A percentile compares a stretch with the other conserved stretches of the same genome.
phyloP scores from a whole-genome alignment of 2,888 invertebrate species.

The Argyresthia albistria region DNA sequence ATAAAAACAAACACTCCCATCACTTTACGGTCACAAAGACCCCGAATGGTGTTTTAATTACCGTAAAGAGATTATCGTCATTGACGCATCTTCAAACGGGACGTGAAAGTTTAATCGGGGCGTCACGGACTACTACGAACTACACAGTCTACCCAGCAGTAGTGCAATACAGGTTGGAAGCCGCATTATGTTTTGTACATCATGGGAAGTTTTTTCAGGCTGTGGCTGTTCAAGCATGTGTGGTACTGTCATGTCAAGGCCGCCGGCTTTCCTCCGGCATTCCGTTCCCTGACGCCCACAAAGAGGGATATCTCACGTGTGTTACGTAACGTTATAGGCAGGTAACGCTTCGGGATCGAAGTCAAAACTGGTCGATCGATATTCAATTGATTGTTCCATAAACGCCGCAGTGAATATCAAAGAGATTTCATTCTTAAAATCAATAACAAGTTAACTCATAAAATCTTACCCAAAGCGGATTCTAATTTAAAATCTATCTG shows the following conservation, averaged over 20 bases:
- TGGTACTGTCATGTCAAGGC: slow-evolving; percentile 66
- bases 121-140: slow-evolving; percentile 24
- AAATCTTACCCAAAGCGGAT: background rate
- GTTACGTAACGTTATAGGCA: slow-evolving; percentile 45
- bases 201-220: background rate
- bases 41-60: slow-evolving; percentile 33
- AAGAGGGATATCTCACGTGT: slow-evolving; percentile 58
- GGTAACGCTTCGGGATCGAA: slow-evolving; percentile 5
- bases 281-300: slow-evolving; percentile 63
- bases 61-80: slow-evolving; percentile 33
- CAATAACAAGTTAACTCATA: background rate
- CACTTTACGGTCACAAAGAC: background rate
- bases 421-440: background rate
- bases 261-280: slow-evolving; percentile 67
- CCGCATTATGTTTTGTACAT: too few relatives aligned
- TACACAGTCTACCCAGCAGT: background rate
- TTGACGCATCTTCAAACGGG: slow-evolving; percentile 31
- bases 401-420: too few relatives aligned
- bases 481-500: slow-evolving; percentile 1
- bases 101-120: slow-evolving; percentile 52
- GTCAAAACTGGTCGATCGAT: too few relatives aligned
- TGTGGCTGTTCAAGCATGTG: slow-evolving; percentile 26
- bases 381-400: too few relatives aligned
- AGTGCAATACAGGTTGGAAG: too few relatives aligned
- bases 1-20: too few relatives aligned